Evolutionary conservation across 2,888 invertebrate species (phyloP), one percentile per base, ranked within the genome.

Genomic region (Aricia artaxerxes): DNA sequence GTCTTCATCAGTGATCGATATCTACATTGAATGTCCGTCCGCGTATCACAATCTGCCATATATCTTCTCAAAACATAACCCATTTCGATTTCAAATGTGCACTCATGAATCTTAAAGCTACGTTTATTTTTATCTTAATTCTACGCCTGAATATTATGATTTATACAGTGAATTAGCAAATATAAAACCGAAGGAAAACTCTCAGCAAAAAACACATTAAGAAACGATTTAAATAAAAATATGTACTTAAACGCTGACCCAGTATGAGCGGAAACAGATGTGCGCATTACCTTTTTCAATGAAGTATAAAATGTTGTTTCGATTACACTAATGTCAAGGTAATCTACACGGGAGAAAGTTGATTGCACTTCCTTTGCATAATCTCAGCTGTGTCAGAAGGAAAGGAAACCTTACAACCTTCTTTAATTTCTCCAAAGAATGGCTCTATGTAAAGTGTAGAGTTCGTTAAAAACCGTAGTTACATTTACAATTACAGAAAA

Each of bases 211-310:
- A 75, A 6, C 49, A 44, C 16, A 76, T 53, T 57, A 76, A 57
- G 53, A 31, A 53, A 31, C 76, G 76, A 49, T 75, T 49, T 44
- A 81, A 79, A 80, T 81, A 83, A 85, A 88, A 89, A 89, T 83
- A 82, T 82, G 82, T 78, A n/a, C 78, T 85, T 84, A 61, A 81
- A 82, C 80, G 82, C 83, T 87, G 86, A 88, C 87, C 87, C 84
- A 85, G 79, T 84, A 81, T 79, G 77, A 82, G 82, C 81, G 79
- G 80, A 82, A 82, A 79, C 79, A 73, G 77, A 69, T 77, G 44
- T 44, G 53, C 76, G 76, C 57, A 35, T 76, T 57, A 76, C 75
- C 76, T 53, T 76, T 76, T 76, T 57, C 57, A 53, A 76, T 31
- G 53, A 76, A 53, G 76, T 3, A 53, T 76, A 53, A 73, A 40